Conservation (phyloP, 1,140 invertebrate species). For the Micrasema minimum region DNA sequence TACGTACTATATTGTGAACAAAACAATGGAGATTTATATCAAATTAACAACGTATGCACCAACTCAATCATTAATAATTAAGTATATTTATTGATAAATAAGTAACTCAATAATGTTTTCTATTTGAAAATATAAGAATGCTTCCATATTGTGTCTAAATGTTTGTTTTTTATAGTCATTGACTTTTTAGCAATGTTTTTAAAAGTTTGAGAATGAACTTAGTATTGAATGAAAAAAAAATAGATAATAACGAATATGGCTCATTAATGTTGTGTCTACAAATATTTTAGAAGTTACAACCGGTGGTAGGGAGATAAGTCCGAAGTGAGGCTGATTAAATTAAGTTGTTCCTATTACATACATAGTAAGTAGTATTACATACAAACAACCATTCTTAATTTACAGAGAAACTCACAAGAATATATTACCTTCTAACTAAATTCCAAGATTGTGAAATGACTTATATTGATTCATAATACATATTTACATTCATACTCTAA, state of each 20-base stretch:
- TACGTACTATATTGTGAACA: no score
- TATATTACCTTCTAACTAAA: no score
- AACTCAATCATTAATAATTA: no score
- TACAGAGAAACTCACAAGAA: no score
- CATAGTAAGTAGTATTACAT: not conserved
- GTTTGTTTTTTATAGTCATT: not conserved
- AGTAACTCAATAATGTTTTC: no score
- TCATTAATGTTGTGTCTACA: slow-evolving; percentile 46
- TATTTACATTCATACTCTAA: no score
- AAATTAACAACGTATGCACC: no score
- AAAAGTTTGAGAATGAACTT: not conserved
- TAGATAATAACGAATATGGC: slow-evolving; percentile 28
- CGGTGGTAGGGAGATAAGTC: not conserved
- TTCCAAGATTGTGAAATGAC: no score
- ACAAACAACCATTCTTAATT: not conserved
- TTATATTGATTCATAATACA: no score
- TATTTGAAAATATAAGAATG: not conserved
- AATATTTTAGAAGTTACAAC: slow-evolving; percentile 38
- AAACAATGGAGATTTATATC: no score
- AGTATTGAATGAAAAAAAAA: slow-evolving; percentile 5
- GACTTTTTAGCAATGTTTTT: no score
- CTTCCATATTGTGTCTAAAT: slow-evolving; percentile 13
- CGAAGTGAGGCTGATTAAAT: slow-evolving; percentile 48
- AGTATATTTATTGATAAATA: no score
- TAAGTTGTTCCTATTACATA: slow-evolving; percentile 30